These are phyloP conservation scores for Drosophila nr. medialis DNA, from an alignment of 2,888 invertebrate genomes.

Conservation along the genomic window DNA sequence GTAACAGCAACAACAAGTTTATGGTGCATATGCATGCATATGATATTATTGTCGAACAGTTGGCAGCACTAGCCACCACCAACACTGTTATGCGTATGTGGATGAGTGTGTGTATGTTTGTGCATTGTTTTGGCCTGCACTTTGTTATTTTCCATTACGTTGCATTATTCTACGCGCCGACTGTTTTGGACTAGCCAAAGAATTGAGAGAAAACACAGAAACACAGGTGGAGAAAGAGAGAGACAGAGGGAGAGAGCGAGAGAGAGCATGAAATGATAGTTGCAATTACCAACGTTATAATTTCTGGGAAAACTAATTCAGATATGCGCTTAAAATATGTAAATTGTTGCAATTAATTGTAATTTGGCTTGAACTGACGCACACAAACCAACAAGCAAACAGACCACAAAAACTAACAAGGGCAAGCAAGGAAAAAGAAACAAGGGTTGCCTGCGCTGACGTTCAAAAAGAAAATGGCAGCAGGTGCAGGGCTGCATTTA, in stretches of 20 bases:
- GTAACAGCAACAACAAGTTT: conserved; percentile 22
- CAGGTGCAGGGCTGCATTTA: conserved; percentile 69
- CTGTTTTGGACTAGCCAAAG: conserved; percentile 36
- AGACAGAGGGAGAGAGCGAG: background rate
- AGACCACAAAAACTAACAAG: conserved; percentile 44
- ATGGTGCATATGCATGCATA: conserved; percentile 34
- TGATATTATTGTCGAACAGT: conserved; percentile 40
- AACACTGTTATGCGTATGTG: conserved; percentile 13
- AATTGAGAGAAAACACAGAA: conserved; percentile 19
- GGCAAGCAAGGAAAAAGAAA: conserved; percentile 15
- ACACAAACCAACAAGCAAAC: conserved; percentile 35
- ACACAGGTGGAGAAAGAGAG: background rate
- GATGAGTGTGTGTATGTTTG: conserved; percentile 12
- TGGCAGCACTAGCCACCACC: conserved; percentile 51
- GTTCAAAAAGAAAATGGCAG: conserved; percentile 74
- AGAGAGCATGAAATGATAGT: conserved; percentile 22
- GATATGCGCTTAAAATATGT: conserved; percentile 52
- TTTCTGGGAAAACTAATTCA: conserved; percentile 42
- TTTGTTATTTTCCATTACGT: conserved; percentile 67
- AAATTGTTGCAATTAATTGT: conserved; percentile 74
- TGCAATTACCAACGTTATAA: conserved; percentile 35
- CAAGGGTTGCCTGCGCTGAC: conserved; percentile 61
- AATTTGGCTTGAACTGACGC: conserved; percentile 55
- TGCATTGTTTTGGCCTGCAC: conserved; percentile 62
- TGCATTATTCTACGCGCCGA: conserved; percentile 46